phyloP scores from a whole-genome alignment of 2,113 vertebrate species.

The Symphodus melops region DNA sequence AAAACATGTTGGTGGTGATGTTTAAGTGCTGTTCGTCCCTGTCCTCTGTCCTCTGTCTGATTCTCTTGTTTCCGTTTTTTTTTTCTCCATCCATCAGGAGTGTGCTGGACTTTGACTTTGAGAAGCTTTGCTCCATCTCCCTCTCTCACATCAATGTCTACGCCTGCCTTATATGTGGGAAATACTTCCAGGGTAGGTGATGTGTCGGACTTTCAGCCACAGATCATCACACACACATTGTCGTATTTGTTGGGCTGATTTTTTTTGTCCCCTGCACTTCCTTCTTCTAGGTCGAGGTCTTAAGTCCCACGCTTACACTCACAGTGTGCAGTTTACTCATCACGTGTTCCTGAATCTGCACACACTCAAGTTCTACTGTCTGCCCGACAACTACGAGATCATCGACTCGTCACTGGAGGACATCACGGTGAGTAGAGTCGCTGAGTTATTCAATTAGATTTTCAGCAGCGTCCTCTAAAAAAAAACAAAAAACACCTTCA shows the following conservation, averaged over 20 bases:
- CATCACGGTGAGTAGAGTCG: conserved; percentile 87
- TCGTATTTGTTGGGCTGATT: conserved; percentile 3
- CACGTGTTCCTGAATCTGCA: conserved; percentile 98
- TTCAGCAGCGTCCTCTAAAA: background rate
- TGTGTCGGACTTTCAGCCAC: background rate
- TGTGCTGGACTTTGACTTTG: conserved; percentile 96
- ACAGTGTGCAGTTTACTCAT: conserved; percentile 96
- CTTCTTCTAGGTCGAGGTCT: conserved; percentile 89
- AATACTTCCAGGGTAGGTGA: conserved; percentile 93
- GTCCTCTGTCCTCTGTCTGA: background rate
- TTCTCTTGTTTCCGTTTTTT: conserved; percentile 1
- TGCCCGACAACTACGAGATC: conserved; percentile 98
- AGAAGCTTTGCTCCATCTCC: conserved; percentile 97
- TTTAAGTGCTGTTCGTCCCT: background rate
- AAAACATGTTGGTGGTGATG: background rate
- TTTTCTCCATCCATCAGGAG: conserved; percentile 87
- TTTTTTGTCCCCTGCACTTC: background rate
- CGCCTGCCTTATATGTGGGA: conserved; percentile 96
- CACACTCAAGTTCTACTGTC: conserved; percentile 97
- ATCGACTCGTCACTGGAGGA: conserved; percentile 97
- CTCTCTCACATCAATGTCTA: conserved; percentile 97
- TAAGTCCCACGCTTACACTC: conserved; percentile 97
- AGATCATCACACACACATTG: background rate
- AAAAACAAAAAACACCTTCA: too few species aligned
- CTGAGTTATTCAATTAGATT: background rate